These are phyloP conservation scores for Anoplolepis gracilipes DNA, from an alignment of 1,140 invertebrate species.

Conservation along the genomic window DNA sequence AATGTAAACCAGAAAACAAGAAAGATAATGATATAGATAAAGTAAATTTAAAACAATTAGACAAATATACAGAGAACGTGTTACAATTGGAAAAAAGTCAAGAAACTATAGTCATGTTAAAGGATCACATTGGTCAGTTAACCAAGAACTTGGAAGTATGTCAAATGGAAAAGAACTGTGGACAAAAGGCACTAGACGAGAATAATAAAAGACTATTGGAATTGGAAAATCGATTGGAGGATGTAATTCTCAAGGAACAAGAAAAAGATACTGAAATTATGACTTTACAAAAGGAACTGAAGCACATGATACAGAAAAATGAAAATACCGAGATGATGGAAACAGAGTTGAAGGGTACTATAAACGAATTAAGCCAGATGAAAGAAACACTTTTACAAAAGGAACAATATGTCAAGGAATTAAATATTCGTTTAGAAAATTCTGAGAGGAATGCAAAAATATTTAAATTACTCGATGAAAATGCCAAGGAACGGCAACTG, in stretches of 20 bases:
- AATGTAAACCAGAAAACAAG: constrained; percentile 41
- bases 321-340: constrained; percentile 72
- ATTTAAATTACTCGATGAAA: constrained; percentile 66
- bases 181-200: constrained; percentile 42
- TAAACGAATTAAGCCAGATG: constrained; percentile 66
- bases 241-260: constrained; percentile 38
- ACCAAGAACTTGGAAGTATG: constrained; percentile 50
- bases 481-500: constrained; percentile 64
- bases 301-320: constrained; percentile 66
- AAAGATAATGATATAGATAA: constrained; percentile 26
- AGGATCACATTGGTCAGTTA: constrained; percentile 48
- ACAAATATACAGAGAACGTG: constrained; percentile 42
- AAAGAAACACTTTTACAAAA: constrained; percentile 62
- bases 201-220: constrained; percentile 48
- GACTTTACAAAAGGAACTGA: constrained; percentile 74
- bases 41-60: constrained; percentile 2
- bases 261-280: constrained; percentile 66
- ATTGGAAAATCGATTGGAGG: constrained; percentile 34
- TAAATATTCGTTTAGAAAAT: constrained; percentile 61
- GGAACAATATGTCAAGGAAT: constrained; percentile 61
- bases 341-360: constrained; percentile 70
- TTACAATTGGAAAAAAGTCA: constrained; percentile 37
- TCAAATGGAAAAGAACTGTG: constrained; percentile 47
- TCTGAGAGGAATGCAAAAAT: constrained; percentile 65
- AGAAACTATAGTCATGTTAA: constrained; percentile 19